Evolutionary conservation across 2,113 vertebrate species (phyloP), one percentile per base, ranked within the genome.

Genomic region (Poicephalus gulielmi): DNA sequence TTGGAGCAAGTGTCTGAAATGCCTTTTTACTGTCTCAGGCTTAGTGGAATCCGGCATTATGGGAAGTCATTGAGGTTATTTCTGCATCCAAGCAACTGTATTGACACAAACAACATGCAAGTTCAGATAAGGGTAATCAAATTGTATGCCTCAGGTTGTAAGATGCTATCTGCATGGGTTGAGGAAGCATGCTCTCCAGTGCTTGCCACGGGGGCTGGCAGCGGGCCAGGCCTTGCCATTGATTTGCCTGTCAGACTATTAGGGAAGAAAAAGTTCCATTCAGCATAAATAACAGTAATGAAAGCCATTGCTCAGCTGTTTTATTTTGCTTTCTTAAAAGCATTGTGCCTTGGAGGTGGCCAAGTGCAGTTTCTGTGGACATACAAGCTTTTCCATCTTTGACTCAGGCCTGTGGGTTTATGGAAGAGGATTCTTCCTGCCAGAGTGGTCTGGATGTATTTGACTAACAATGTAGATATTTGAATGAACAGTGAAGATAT

Each of bases 51-150:
- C 41, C 52, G 85, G 52, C 6, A 6, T 57, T 83, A 41, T 4
- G 7, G 90, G 84, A 91, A 94, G 77, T 82, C 60, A n/a, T 39
- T 0, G 5, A 90, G 44, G 70, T 80, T 71, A 59, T 60, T 84
- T 76, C 78, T 95, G 87, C 70, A 85, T 69, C 82, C 78, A 82
- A 5, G 74, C 89, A 90, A 62, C 70, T 80, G 49, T 35, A 63
- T 69, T 70, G 82, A 63, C 83, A 89, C 75, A 85, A 91, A 87
- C 19, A 90, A 50, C 28, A 7, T 30, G 57, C 25, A 23, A 60
- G 64, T 67, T 95, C 50, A 96, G 95, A 90, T 93, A 92, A 90
- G 52, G 43, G 87, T 55, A 68, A 75, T 94, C 64, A 47, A 83
- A 90, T 31, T 0, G 0, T 60, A 7, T 17, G 83, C 94, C 76